Percentiles rank a stretch among this genome's conserved stretches.
Evolutionary conservation across 2,113 vertebrate genomes (phyloP).

Genomic region (Papio anubis): DNA sequence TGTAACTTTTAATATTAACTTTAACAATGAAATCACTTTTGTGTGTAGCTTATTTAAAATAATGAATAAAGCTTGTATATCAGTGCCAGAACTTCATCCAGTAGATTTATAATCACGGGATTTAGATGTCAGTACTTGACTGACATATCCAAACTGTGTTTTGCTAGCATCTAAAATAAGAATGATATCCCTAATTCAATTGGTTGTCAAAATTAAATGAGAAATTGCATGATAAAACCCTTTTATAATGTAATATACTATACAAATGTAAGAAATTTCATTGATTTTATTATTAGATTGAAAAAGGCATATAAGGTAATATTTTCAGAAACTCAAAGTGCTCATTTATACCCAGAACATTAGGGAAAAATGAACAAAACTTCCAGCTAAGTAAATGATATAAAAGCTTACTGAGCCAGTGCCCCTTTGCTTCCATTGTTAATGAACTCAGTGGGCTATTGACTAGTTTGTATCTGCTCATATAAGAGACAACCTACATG

Average conservation of each 20-base stretch:
- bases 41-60: neutral
- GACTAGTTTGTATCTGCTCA: neutral
- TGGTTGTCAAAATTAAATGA: constrained; percentile 39
- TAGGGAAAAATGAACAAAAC: constrained; percentile 33
- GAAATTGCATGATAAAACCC: neutral
- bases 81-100: neutral
- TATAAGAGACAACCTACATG: neutral
- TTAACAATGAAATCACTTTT: neutral
- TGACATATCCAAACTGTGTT: neutral
- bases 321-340: neutral
- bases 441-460: neutral
- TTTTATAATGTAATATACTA: neutral
- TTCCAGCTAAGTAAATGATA: neutral
- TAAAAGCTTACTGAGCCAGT: constrained; percentile 23
- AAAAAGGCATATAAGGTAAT: neutral
- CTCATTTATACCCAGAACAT: constrained; percentile 47
- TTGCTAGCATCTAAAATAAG: neutral
- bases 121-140: neutral
- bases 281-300: neutral
- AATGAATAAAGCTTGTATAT: neutral
- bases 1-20: neutral
- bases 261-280: neutral
- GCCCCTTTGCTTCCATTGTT: neutral
- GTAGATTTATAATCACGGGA: neutral
- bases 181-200: neutral